Evolutionary conservation across 2,113 vertebrate genomes (phyloP), one percentile per base, ranked within the genome.

Genomic region (Naja naja): DNA sequence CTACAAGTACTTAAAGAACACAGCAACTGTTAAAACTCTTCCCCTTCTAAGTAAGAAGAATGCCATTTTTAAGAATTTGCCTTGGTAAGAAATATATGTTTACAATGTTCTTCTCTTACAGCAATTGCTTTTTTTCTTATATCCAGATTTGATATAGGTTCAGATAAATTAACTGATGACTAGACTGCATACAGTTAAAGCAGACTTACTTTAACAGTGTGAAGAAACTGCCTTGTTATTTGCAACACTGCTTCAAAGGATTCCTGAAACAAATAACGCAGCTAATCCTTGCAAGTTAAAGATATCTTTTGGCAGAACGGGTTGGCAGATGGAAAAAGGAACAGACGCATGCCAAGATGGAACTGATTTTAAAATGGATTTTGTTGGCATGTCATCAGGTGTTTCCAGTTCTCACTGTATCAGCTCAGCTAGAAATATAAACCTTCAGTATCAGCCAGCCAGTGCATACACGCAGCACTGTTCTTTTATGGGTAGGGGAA

Each of bases 361-460:
- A 43, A 22, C 53, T 52, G 54, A 93, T 64, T 93, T 87, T 64
- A 60, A 93, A 93, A 87, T 0, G n/a, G 54, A n/a, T 86, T 86
- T 45, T 93, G 89, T 90, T 86, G 85, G 88, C 58, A 49, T 93
- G 87, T 90, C 86, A 93, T 90, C 60, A 90, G 92, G 87, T 90
- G 64, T 81, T 30, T 90, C 74, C 81, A 86, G 55, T 93, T 93
- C 81, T 90, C 45, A 54, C 23, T 87, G 86, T 58, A 90, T 90
- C 88, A 90, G 45, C 64, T 93, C 43, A 64, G 81, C 45, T 85
- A 90, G 81, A 53, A 87, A 93, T 90, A 93, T 90, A 90, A 90
- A 87, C 74, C 47, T 56, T 53, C 25, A 53, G 87, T 69, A 81
- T 90, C 89, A 87, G 23, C 60, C n/a, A 93, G 55, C 55, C 89